A percentile compares a stretch with the other conserved stretches of the same genome.
phyloP scores from a whole-genome alignment of 2,113 vertebrate genomes.

The Terrapene triunguis region DNA sequence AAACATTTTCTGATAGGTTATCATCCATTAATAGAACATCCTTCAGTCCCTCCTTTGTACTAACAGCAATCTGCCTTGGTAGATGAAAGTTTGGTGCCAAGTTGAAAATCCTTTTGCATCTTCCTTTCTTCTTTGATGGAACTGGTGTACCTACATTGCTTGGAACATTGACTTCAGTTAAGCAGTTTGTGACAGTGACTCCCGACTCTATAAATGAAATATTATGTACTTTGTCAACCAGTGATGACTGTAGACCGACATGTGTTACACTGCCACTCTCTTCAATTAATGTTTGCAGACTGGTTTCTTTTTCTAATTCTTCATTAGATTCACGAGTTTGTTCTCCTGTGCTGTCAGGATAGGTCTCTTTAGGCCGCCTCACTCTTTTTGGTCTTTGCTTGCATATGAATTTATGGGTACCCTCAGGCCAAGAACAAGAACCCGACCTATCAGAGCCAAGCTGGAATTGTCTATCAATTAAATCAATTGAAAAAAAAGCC shows the following conservation, averaged over 20 bases:
- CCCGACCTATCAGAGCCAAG: background rate
- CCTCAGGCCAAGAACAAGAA: slow-evolving; percentile 51
- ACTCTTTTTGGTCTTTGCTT: slow-evolving; percentile 65
- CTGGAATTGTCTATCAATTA: slow-evolving; percentile 43
- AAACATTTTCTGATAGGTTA: background rate
- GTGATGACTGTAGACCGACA: background rate
- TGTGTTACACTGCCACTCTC: background rate
- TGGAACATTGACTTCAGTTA: background rate
- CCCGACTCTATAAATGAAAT: slow-evolving; percentile 18
- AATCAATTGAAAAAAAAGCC: slow-evolving; percentile 50
- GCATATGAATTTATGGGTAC: slow-evolving; percentile 41
- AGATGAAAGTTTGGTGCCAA: slow-evolving; percentile 75
- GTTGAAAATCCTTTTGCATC: slow-evolving; percentile 65
- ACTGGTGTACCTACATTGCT: background rate
- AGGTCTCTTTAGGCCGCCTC: background rate
- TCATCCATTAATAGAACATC: background rate
- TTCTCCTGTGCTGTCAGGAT: background rate
- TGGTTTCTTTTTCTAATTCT: slow-evolving; percentile 7
- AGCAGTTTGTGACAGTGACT: background rate
- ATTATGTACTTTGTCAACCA: background rate
- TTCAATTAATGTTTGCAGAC: background rate
- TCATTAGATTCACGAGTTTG: slow-evolving; percentile 10
- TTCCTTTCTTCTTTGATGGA: slow-evolving; percentile 31
- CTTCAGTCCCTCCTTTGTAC: background rate
- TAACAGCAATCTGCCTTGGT: slow-evolving; percentile 35